Conservation (phyloP, 2,888 invertebrate species). For the Emmelina monodactyla region DNA sequence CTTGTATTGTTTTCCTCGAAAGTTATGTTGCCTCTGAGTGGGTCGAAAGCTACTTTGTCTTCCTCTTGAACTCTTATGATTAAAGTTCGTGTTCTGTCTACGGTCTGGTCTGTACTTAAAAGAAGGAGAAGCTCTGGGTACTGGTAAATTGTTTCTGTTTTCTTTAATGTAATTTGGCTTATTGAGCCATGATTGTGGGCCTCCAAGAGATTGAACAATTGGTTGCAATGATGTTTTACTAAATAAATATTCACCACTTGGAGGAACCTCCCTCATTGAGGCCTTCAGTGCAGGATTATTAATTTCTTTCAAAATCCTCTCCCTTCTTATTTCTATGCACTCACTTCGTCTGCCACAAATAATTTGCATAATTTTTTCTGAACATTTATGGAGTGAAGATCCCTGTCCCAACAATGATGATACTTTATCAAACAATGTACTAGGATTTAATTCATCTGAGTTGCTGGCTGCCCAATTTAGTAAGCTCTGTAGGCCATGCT, state of each 20-base stretch:
- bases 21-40: no score
- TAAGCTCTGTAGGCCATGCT: no score
- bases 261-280: conserved; percentile 3
- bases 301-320: background rate
- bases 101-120: no score
- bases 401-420: background rate
- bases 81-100: no score
- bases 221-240: background rate
- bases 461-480: no score
- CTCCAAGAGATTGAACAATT: conserved; percentile 3
- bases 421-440: conserved; percentile 2
- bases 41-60: no score
- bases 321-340: conserved; percentile 5
- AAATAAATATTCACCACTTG: conserved; percentile 7
- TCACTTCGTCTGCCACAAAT: conserved; percentile 7
- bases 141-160: no score
- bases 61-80: no score
- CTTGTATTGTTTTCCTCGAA: no score
- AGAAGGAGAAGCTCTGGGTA: no score
- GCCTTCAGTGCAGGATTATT: conserved; percentile 2
- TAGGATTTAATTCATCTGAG: no score
- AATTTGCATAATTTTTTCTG: conserved; percentile 4
- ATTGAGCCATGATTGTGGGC: background rate
- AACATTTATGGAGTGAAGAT: conserved; percentile 1
- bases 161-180: background rate